phyloP scores from a whole-genome alignment of 2,113 vertebrate genomes.

The Pipa parva region DNA sequence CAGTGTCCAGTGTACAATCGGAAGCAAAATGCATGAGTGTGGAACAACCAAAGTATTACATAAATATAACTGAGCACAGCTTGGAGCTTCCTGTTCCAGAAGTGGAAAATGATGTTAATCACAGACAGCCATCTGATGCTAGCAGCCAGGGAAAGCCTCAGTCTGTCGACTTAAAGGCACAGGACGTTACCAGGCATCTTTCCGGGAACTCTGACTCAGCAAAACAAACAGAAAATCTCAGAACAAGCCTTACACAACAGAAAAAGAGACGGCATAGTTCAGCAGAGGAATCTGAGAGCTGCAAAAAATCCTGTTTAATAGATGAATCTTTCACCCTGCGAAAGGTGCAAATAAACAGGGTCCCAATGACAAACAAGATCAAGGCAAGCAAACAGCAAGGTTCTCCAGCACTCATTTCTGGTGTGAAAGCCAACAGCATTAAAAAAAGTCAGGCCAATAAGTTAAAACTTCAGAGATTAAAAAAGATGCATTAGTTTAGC shows the following conservation, averaged over 20 bases:
- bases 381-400: neutral
- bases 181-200: conserved; percentile 44
- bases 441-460: conserved; percentile 60
- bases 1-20: conserved; percentile 20
- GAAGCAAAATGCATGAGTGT: conserved; percentile 43
- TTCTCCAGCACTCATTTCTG: neutral
- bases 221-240: conserved; percentile 55
- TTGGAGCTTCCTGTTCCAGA: conserved; percentile 56
- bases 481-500: conserved; percentile 48
- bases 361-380: neutral
- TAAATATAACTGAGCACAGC: conserved; percentile 59
- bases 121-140: conserved; percentile 51
- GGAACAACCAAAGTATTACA: conserved; percentile 50
- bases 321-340: conserved; percentile 47
- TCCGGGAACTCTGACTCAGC: conserved; percentile 62
- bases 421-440: conserved; percentile 31
- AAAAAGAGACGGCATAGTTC: conserved; percentile 51
- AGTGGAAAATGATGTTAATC: conserved; percentile 59
- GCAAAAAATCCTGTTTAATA: conserved; percentile 53
- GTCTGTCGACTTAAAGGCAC: conserved; percentile 49
- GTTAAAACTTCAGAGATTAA: conserved; percentile 66
- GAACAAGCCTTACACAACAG: conserved; percentile 49
- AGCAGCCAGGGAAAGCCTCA: conserved; percentile 61
- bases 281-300: conserved; percentile 50
- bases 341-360: conserved; percentile 1